Percentiles rank a stretch among this genome's conserved stretches.
phyloP scores from a whole-genome alignment of 2,113 vertebrate species.

The Callipepla squamata region DNA sequence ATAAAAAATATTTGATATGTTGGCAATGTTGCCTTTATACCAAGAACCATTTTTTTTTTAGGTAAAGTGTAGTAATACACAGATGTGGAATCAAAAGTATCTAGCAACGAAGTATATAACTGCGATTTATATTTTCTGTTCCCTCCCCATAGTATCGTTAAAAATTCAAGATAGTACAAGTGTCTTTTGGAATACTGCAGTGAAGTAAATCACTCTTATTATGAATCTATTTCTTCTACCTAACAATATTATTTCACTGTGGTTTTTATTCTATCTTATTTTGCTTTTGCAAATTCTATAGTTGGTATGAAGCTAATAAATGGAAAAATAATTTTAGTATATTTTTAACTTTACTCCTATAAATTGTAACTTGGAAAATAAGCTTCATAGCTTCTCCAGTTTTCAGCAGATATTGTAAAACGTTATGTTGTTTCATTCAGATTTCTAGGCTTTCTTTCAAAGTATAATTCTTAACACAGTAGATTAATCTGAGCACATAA shows the following conservation, averaged over 20 bases:
- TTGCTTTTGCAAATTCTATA: background rate
- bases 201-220: background rate
- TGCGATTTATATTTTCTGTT: background rate
- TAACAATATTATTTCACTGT: background rate
- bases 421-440: background rate
- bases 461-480: background rate
- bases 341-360: background rate
- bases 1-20: background rate
- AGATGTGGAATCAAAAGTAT: background rate
- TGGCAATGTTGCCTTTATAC: background rate
- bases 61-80: background rate
- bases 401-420: background rate
- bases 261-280: background rate
- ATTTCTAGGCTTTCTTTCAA: background rate
- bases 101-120: background rate
- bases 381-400: background rate
- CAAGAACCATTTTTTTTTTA: background rate
- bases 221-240: background rate
- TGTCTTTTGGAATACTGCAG: background rate
- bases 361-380: background rate
- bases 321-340: background rate
- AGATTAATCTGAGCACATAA: background rate
- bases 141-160: background rate
- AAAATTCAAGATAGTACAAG: background rate
- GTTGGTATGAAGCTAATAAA: background rate